Evolutionary conservation across 1,140 invertebrate species (phyloP).

Genomic region (Liolophura sinensis): DNA sequence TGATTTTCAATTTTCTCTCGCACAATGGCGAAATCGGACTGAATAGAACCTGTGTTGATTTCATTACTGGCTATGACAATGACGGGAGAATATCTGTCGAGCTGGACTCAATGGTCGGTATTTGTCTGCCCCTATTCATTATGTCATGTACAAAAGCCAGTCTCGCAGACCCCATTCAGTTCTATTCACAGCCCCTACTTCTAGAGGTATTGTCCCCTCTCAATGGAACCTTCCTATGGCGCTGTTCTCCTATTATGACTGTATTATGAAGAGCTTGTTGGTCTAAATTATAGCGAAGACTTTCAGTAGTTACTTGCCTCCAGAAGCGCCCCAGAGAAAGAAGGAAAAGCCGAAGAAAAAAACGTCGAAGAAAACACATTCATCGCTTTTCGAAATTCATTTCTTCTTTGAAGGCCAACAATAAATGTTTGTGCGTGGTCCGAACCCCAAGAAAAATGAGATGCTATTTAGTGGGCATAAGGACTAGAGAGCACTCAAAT

Average conservation of each 20-base stretch:
- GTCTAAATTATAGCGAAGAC: constrained; percentile 11
- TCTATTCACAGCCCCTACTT: constrained; percentile 27
- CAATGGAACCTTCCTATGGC: constrained; percentile 59
- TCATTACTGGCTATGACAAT: constrained; percentile 48
- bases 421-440: constrained; percentile 6
- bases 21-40: constrained; percentile 48
- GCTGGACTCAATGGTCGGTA: constrained; percentile 40
- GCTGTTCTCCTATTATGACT: constrained; percentile 44
- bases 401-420: constrained; percentile 13
- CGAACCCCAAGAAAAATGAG: too few species aligned
- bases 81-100: constrained; percentile 43
- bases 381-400: constrained; percentile 21
- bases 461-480: too few species aligned
- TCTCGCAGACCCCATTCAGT: constrained; percentile 57
- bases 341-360: neutral
- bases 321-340: too few species aligned
- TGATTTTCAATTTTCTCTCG: constrained; percentile 55
- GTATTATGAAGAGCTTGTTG: constrained; percentile 28
- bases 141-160: constrained; percentile 38
- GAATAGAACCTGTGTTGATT: constrained; percentile 48
- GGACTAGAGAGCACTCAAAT: too few species aligned
- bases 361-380: constrained; percentile 18
- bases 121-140: constrained; percentile 56
- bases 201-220: constrained; percentile 23
- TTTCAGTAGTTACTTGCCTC: too few species aligned